Evolutionary conservation across 2,888 invertebrate species (phyloP).

Genomic region (Lathronympha strigana): DNA sequence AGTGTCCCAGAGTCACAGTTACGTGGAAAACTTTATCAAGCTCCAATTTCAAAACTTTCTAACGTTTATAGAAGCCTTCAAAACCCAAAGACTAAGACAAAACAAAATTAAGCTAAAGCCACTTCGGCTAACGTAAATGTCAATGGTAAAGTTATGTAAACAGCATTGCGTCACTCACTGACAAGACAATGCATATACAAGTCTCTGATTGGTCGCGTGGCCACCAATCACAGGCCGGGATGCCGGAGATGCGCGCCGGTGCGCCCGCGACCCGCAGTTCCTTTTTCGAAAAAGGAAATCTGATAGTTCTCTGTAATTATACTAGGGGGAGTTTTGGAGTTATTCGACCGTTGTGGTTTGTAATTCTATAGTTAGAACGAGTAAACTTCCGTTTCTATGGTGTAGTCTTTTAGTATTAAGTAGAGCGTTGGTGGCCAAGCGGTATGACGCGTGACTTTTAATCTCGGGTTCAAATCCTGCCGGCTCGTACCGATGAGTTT

Average conservation of each 20-base stretch:
- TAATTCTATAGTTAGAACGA: constrained; percentile 23
- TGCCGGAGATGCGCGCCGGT: constrained; percentile 38
- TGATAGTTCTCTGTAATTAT: constrained; percentile 38
- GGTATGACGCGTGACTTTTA: too few species aligned
- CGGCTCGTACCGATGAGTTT: too few species aligned
- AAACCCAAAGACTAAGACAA: background rate
- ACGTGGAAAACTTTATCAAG: background rate
- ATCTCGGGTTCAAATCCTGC: too few species aligned
- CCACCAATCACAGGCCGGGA: constrained; percentile 10
- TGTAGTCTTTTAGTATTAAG: background rate
- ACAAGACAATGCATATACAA: constrained; percentile 18
- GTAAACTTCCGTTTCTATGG: constrained; percentile 12
- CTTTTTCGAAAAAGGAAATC: constrained; percentile 42
- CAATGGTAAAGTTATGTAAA: constrained; percentile 1
- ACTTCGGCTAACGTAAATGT: background rate
- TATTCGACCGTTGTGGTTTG: constrained; percentile 20
- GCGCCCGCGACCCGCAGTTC: constrained; percentile 38
- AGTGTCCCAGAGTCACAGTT: too few species aligned
- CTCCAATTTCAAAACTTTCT: background rate
- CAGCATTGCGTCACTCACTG: constrained; percentile 8
- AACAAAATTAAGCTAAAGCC: background rate
- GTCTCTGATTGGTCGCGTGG: constrained; percentile 11
- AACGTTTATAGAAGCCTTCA: too few species aligned
- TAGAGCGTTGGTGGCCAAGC: too few species aligned
- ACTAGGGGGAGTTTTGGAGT: constrained; percentile 18